Percentiles rank a stretch among this genome's conserved stretches.
Conservation (phyloP, 2,888 invertebrate species). For the Neuroscelio doddi region DNA sequence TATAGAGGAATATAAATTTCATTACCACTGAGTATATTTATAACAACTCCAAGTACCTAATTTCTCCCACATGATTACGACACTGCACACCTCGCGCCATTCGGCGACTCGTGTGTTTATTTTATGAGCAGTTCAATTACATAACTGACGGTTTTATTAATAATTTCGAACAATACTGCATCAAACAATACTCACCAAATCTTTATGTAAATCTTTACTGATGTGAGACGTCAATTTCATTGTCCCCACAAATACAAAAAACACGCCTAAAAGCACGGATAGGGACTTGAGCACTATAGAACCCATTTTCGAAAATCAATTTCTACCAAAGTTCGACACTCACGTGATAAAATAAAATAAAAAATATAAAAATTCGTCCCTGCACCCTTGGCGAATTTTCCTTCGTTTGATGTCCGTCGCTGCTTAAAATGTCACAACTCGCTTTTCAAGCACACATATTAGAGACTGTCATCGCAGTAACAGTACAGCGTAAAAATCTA, state of each 20-base stretch:
- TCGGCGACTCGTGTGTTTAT: constrained; percentile 27
- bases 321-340: not conserved
- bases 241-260: constrained; percentile 95
- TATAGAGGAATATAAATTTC: not conserved
- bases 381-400: not conserved
- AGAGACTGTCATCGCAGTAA: constrained; percentile 21
- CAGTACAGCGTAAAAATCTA: not conserved
- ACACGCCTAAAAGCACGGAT: constrained; percentile 91
- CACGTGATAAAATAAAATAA: constrained; percentile 8
- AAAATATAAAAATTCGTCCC: not conserved
- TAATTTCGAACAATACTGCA: constrained; percentile 6
- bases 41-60: constrained; percentile 27
- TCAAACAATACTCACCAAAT: constrained; percentile 83
- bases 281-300: constrained; percentile 92
- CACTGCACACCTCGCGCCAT: constrained; percentile 40
- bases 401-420: not conserved
- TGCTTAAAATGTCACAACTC: not conserved
- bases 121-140: constrained; percentile 27
- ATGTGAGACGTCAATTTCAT: constrained; percentile 93
- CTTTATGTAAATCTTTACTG: constrained; percentile 96
- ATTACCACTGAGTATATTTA: constrained; percentile 19
- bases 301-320: constrained; percentile 70
- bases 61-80: constrained; percentile 18
- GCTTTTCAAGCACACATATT: constrained; percentile 27
- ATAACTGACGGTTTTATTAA: constrained; percentile 37